These are phyloP conservation scores for Herpetotheres cachinnans DNA, from an alignment of 2,113 vertebrate species.

Conservation along the genomic window DNA sequence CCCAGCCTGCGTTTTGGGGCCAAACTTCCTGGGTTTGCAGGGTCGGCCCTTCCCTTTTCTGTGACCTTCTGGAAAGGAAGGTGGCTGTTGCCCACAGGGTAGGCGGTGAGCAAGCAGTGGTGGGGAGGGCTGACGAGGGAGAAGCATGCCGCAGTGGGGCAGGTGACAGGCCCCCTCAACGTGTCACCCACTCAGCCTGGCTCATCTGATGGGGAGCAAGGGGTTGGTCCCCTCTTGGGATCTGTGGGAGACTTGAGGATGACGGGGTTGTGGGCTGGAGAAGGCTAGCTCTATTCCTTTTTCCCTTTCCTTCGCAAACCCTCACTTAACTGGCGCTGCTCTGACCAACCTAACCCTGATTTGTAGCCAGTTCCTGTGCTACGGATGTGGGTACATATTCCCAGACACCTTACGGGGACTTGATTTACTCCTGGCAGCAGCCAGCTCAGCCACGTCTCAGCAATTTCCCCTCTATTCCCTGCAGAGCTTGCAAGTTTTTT, in stretches of 20 bases:
- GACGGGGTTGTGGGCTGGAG: background rate
- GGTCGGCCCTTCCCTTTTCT: accelerated
- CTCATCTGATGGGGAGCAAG: background rate
- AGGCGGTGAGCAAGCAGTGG: background rate
- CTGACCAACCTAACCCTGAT: background rate
- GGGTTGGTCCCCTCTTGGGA: background rate
- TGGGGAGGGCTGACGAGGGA: background rate
- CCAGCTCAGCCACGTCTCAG: background rate
- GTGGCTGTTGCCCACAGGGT: accelerated
- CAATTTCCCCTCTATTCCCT: background rate
- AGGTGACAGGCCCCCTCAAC: background rate
- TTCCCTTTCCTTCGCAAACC: background rate
- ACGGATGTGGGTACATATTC: background rate
- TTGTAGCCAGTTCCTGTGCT: background rate
- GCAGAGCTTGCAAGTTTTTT: background rate
- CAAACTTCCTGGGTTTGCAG: background rate
- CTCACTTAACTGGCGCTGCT: background rate
- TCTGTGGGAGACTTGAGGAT: background rate
- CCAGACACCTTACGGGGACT: background rate
- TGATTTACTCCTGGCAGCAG: conserved; percentile 26
- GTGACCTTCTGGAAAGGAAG: background rate
- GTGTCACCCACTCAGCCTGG: background rate
- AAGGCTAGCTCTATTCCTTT: background rate
- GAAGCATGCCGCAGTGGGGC: background rate
- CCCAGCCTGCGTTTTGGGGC: background rate